Percentiles rank a stretch among this genome's conserved stretches.
Evolutionary conservation across 1,140 invertebrate genomes (phyloP).

Genomic region (Drosophila serrata): DNA sequence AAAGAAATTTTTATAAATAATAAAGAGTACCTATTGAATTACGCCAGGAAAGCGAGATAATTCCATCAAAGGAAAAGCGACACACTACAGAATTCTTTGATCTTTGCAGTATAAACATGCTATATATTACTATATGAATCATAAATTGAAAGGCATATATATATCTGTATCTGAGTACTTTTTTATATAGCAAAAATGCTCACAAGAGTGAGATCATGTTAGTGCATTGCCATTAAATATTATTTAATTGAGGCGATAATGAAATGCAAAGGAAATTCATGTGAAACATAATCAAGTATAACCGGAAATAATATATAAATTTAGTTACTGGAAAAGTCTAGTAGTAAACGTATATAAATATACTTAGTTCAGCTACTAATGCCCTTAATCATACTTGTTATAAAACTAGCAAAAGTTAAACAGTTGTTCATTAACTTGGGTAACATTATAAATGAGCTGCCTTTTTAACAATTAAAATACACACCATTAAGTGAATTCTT

Average conservation of each 20-base stretch:
- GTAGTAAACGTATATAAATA: not conserved
- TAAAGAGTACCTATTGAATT: conserved; percentile 28
- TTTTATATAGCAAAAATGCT: conserved; percentile 6
- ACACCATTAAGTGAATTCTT: not conserved
- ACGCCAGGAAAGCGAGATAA: conserved; percentile 33
- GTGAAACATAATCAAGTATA: not conserved
- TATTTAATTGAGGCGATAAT: conserved; percentile 29
- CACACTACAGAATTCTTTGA: conserved; percentile 30
- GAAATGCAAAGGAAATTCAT: conserved; percentile 10
- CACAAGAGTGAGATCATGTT: conserved; percentile 41
- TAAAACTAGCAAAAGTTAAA: not conserved
- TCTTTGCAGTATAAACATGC: conserved; percentile 29
- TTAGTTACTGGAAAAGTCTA: not conserved
- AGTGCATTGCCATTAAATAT: conserved; percentile 14
- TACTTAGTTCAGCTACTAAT: no score
- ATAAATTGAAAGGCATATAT: not conserved
- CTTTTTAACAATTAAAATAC: not conserved
- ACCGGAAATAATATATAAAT: not conserved
- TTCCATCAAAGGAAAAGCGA: conserved; percentile 47
- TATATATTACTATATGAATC: conserved; percentile 1
- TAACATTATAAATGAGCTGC: not conserved
- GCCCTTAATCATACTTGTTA: not conserved
- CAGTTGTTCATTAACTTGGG: conserved; percentile 20
- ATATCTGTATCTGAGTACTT: not conserved
- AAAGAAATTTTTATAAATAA: not conserved